Percentiles rank a stretch among this genome's conserved stretches.
These are phyloP conservation scores for Rhagoletis pomonella DNA, from an alignment of 1,140 invertebrate genomes.

Conservation along the genomic window DNA sequence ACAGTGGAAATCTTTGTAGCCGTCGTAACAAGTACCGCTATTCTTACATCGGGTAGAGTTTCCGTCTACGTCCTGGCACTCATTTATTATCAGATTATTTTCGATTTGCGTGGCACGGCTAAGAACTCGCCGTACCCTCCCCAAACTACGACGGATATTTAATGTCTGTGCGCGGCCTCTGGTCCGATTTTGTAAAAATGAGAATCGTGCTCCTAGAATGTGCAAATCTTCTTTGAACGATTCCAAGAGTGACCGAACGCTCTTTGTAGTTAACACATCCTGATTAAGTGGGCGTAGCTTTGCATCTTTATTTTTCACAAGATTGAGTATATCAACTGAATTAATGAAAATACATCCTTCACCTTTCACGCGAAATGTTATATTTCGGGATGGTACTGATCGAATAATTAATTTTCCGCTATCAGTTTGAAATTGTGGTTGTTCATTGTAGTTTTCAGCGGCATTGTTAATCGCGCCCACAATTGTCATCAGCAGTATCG, in stretches of 20 bases:
- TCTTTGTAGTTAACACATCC: constrained; percentile 51
- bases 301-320: constrained; percentile 55
- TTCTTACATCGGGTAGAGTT: constrained; percentile 82
- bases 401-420: constrained; percentile 62
- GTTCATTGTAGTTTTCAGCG: constrained; percentile 8
- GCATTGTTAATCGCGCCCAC: not conserved
- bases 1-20: constrained; percentile 84
- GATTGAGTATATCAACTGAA: constrained; percentile 61
- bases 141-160: constrained; percentile 58
- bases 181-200: constrained; percentile 57
- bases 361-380: constrained; percentile 65
- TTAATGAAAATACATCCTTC: constrained; percentile 63
- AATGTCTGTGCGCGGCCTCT: constrained; percentile 45
- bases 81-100: constrained; percentile 72
- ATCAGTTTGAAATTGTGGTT: constrained; percentile 52
- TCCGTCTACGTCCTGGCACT: constrained; percentile 78
- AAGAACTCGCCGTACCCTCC: constrained; percentile 56
- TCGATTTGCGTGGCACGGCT: constrained; percentile 52
- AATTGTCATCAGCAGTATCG: not conserved
- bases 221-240: constrained; percentile 60
- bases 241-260: constrained; percentile 58
- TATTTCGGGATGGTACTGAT: constrained; percentile 62
- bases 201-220: constrained; percentile 55
- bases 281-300: constrained; percentile 46
- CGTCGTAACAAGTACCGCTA: constrained; percentile 87